Base-by-base conservation (phyloP, 1,140 invertebrate genomes). In the Drosophila sucinea region DNA sequence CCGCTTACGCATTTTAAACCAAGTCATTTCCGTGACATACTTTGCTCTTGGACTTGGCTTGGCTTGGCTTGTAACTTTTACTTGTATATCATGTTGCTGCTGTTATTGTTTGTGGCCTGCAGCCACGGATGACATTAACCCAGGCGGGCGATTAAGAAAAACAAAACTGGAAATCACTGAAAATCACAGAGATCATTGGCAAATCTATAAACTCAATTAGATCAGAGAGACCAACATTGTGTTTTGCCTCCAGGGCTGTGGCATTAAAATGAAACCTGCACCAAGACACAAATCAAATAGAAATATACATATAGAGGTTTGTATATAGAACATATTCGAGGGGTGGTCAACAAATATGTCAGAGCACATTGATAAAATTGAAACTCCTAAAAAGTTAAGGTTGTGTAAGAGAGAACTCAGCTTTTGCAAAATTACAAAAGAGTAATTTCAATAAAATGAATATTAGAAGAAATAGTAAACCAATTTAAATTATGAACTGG, bases 21-120 rank as follows among this genome's bases (percentile, higher is more conserved):
- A 83, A 86, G 83, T 74, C 83, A 87, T 87, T 87, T 87, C 84
- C 84, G 85, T 87, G 84, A 89, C 84, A 87, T 78, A 87, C 84
- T 77, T 87, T 63, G 73, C 29, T 35, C 60, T 27, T 51, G 44
- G 44, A 51, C 23, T 51, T 67, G 30, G 40, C 30, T 30, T 30
- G 30, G 30, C 30, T 1, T 30, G 30, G 35, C 35, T 38, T 60
- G 72, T 57, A 81, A 89, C 84, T 87, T 89, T 87, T 87, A 87
- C 84, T 84, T 73, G 69, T 70, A 51, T 51, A 51, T 74, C 57
- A 51, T 10, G 7, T 38, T 63, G 65, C 25, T 61, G 41, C 25
- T 35, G 47, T 51, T 33, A 55, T 35, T 47, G 40, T 68, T 62
- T 57, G 17, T 62, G 47, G 69, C 84, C 84, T 27, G 25, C 32